phyloP scores from a whole-genome alignment of 2,797 vertebrate species.

The Mycteria americana region DNA sequence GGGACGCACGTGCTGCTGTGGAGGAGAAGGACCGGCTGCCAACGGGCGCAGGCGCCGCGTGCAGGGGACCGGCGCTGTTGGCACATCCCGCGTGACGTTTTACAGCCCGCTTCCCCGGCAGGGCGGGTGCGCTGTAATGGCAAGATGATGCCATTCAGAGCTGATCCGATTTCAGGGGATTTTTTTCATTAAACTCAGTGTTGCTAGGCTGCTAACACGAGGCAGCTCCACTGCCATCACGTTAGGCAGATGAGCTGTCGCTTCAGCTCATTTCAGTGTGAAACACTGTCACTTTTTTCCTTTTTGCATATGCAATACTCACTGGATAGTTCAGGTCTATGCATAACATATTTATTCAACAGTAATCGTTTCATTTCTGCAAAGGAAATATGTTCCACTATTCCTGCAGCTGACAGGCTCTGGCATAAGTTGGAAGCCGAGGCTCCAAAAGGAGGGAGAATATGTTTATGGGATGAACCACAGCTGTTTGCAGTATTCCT shows the following conservation, averaged over 20 bases:
- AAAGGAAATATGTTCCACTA: constrained; percentile 14
- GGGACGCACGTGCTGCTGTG: rapidly evolving
- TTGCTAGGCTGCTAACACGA: constrained; percentile 8
- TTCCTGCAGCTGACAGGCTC: constrained; percentile 37
- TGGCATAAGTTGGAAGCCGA: constrained; percentile 28
- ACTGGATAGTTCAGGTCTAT: constrained; percentile 7
- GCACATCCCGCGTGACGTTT: rapidly evolving
- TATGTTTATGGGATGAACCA: constrained; percentile 26
- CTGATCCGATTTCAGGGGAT: not conserved
- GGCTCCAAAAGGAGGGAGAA: constrained; percentile 37
- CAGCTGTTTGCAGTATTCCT: constrained; percentile 51
- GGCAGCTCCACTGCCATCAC: not conserved
- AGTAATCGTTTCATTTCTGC: constrained; percentile 20
- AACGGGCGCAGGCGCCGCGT: rapidly evolving
- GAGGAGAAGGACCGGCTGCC: not conserved
- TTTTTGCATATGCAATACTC: not conserved
- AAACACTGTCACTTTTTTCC: not conserved
- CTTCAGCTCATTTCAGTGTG: not conserved
- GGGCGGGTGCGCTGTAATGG: rapidly evolving
- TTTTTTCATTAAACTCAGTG: not conserved
- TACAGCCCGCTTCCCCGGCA: not conserved
- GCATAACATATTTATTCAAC: constrained; percentile 37
- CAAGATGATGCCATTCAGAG: not conserved
- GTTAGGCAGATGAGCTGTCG: not conserved
- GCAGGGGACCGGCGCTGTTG: not conserved